Conservation (phyloP, 2,113 vertebrate genomes). For the Ctenomys sociabilis region DNA sequence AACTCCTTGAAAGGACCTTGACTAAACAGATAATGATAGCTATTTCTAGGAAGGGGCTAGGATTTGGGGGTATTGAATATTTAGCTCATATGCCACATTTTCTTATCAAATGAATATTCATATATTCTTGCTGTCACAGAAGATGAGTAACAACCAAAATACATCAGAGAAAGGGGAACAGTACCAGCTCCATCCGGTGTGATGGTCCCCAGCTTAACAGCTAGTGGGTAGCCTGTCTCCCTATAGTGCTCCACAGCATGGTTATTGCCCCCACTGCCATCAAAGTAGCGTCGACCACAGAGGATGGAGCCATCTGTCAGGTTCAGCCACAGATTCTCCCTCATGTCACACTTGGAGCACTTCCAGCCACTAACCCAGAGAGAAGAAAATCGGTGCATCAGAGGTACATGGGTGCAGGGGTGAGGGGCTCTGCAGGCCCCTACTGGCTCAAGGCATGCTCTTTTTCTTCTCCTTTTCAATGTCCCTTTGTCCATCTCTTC, state of each 20-base stretch:
- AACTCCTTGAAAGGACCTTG: neutral
- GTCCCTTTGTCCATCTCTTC: neutral
- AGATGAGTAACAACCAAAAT: neutral
- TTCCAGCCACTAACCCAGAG: conserved; percentile 92
- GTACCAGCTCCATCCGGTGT: conserved; percentile 97
- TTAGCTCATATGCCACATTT: neutral
- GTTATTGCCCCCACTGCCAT: conserved; percentile 97
- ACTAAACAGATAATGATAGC: neutral
- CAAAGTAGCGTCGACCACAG: conserved; percentile 97
- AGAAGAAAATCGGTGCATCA: neutral
- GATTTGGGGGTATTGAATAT: neutral
- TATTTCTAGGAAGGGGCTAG: neutral
- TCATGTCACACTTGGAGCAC: conserved; percentile 96
- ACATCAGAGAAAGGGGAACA: neutral
- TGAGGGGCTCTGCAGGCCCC: neutral
- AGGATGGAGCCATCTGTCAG: conserved; percentile 96
- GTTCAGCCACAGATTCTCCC: conserved; percentile 99
- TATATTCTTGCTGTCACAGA: neutral
- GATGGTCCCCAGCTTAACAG: conserved; percentile 98
- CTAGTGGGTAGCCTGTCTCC: conserved; percentile 94
- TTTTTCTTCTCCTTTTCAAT: neutral
- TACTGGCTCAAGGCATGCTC: neutral
- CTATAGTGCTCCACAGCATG: conserved; percentile 95
- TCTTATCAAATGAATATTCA: neutral
- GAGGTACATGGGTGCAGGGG: neutral